phyloP scores from a whole-genome alignment of 2,113 vertebrate genomes.

The Rissa tridactyla region DNA sequence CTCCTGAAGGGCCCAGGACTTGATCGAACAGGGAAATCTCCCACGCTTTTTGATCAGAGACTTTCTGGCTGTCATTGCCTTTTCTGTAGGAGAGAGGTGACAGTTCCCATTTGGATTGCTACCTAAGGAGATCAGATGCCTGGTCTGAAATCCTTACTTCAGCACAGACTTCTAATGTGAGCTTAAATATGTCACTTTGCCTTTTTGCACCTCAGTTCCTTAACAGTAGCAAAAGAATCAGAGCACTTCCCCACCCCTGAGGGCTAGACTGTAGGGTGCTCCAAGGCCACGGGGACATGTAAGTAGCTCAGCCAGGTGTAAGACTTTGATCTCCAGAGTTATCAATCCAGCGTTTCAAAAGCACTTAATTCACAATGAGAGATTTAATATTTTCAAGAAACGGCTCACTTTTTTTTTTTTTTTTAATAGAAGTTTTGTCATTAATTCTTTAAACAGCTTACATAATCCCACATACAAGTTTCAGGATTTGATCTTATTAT shows the following conservation, averaged over 20 bases:
- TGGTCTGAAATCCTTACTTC: slow-evolving; percentile 26
- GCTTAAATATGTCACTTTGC: slow-evolving; percentile 9
- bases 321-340: slow-evolving; percentile 47
- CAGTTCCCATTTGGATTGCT: slow-evolving; percentile 27
- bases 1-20: neutral
- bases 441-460: slow-evolving; percentile 31
- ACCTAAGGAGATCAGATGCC: slow-evolving; percentile 24
- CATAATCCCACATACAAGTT: neutral
- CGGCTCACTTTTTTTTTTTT: neutral
- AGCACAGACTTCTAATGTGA: slow-evolving; percentile 5
- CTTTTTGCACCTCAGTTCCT: slow-evolving; percentile 1
- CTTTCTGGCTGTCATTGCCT: neutral
- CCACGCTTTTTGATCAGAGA: neutral
- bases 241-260: neutral
- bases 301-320: slow-evolving; percentile 25
- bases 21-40: neutral
- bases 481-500: slow-evolving; percentile 42
- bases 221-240: neutral
- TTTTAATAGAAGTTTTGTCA: slow-evolving; percentile 21
- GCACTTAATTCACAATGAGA: slow-evolving; percentile 13
- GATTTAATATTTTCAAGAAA: neutral
- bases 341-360: slow-evolving; percentile 31
- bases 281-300: neutral
- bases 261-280: slow-evolving; percentile 4
- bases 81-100: neutral